Base-by-base conservation (phyloP, 2,888 invertebrate species). In the Fissipunctia ypsillon region DNA sequence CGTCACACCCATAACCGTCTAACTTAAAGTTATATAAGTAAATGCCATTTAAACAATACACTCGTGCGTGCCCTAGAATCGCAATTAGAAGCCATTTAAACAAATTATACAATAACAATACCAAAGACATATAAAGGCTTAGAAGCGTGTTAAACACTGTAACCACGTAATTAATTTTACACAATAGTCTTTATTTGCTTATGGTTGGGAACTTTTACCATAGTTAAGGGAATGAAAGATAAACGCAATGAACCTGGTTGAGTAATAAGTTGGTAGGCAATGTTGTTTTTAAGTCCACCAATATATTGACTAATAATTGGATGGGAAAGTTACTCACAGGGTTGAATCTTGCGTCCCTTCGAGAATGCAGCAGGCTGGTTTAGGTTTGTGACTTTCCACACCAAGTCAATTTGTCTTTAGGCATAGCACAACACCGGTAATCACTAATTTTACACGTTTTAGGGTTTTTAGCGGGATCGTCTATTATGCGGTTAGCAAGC, bases 41-140 rank as follows among this genome's bases (percentile, higher is more conserved):
- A 64, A 28, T 28, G 0, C 7, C 5, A 43, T 74, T 56, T 35
- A 35, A 69, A 77, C 35, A 2, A 61, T 14, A 54, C n/a, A 50
- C 10, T 38, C 28, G 25, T 22, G 35, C n/a, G 52, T 69, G 45
- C 22, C 10, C 22, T 5, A 76, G 61, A n/a, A 69, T 56, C 16
- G 28, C 16, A 76, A 76, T 54, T 48, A 61, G 9, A 41, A 77
- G 12, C 41, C 60, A 63, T 41, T 31, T 16, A 22, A 50, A n/a
- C 22, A 16, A 74, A 72, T 73, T 50, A 74, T 43, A 61, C 75
- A 61, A 50, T 43, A 35, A 38, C 35, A 78, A 35, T 12, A 28
- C 60, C 56, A 38, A 12, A 69, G 35, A 63, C 70, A 56, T 43
- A 45, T 50, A 63, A 43, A 63, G 61, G 35, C 41, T 69, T 43